A percentile compares a stretch with the other conserved stretches of the same genome.
Evolutionary conservation across 1,140 invertebrate species (phyloP).

Genomic region (Brachystomella parvula): DNA sequence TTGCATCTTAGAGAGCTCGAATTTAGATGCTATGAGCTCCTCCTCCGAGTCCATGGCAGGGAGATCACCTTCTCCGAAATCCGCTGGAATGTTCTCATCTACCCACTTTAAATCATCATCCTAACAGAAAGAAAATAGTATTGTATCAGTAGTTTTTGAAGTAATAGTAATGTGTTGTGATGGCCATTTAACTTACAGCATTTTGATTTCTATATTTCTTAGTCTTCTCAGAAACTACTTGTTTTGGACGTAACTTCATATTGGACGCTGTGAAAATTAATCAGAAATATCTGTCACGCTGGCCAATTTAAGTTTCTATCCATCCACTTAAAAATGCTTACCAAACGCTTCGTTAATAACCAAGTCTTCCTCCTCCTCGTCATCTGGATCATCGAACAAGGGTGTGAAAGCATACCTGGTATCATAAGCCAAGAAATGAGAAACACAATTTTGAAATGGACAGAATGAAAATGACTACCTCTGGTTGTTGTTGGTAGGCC

Average conservation of each 20-base stretch:
- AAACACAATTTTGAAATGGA: neutral
- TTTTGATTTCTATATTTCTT: constrained; percentile 17
- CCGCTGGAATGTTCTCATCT: constrained; percentile 78
- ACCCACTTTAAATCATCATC: constrained; percentile 85
- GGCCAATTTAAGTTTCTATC: neutral
- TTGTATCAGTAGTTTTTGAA: too few species aligned
- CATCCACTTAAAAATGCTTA: constrained; percentile 39
- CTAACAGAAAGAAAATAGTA: constrained; percentile 42
- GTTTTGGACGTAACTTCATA: constrained; percentile 33
- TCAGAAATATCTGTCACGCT: neutral
- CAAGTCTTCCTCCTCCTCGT: constrained; percentile 69
- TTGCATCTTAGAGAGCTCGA: constrained; percentile 88
- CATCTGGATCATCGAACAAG: constrained; percentile 68
- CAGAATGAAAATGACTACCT: too few species aligned
- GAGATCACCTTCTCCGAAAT: constrained; percentile 61
- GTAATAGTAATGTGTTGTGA: too few species aligned
- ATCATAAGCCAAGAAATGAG: neutral
- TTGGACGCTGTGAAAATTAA: constrained; percentile 10
- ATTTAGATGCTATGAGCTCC: constrained; percentile 77
- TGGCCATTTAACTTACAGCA: constrained; percentile 21
- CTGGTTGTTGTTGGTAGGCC: constrained; percentile 90
- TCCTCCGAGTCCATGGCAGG: constrained; percentile 82
- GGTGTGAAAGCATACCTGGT: constrained; percentile 80
- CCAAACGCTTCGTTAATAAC: constrained; percentile 76
- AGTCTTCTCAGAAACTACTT: constrained; percentile 20